Evolutionary conservation across 30 jellyfish, hydroid and myxozoan species (phyloP), one percentile per base, ranked within the genome.

Genomic region (Nemopilema nomurai): DNA sequence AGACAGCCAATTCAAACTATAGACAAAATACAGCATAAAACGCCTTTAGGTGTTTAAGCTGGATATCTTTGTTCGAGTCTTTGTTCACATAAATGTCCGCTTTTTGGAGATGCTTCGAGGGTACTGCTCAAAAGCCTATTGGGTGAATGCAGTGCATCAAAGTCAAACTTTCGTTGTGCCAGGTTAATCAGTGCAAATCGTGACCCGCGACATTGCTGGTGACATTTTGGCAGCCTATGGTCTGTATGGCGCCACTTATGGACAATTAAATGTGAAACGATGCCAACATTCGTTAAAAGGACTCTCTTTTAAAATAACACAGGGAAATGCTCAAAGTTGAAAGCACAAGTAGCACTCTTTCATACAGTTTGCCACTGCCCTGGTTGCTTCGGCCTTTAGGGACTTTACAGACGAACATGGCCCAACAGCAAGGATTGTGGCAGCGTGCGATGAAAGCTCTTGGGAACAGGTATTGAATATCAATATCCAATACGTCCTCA

Each of bases 401-500:
- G n/a, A n/a, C n/a, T n/a, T n/a, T n/a, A n/a, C 57, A 6, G 57
- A 41, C 57, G 57, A 41, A 41, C 13, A 13, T 41, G 57, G 57
- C 57, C 57, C 13, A 41, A 41, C 57, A 41, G 57, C 57, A 41
- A 41, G 57, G 57, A 41, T 28, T 28, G 80, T 28, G 80, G 80
- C 50, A 24, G 21, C 65, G 16, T 19, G 49, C 50, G 80, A 70
- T 70, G 80, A 70, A 25, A 25, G 80, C 65, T 16, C 27, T 25
- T 70, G 63, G 7, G 49, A 26, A 21, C 22, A 18, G 50, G 64
- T 28, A 27, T 25, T 70, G 63, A 70, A 70, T 70, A 70, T 70
- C 80, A 70, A 70, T 70, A 70, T 70, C 80, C 63, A 28, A 63
- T 24, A 63, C 29, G 26, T 63, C 72, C 29, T 3, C 80, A 70